Evolutionary conservation across 2,113 vertebrate species (phyloP).

Genomic region (Poeciliopsis prolifica): DNA sequence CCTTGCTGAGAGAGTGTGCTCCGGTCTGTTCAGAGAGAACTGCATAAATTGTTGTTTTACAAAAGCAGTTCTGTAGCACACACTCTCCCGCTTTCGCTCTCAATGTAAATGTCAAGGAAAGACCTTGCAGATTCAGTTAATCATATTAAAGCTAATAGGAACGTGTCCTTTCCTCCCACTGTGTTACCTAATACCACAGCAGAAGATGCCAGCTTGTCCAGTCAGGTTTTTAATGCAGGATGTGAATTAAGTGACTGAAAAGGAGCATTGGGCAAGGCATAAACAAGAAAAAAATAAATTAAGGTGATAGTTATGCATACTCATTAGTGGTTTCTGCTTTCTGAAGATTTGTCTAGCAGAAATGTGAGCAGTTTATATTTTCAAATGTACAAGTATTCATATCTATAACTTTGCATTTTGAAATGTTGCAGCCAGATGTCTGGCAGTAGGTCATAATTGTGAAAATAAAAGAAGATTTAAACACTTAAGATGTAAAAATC

Average conservation of each 20-base stretch:
- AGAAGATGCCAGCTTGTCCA: conserved; percentile 41
- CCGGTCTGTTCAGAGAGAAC: background rate
- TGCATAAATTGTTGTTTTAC: background rate
- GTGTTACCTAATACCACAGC: conserved; percentile 48
- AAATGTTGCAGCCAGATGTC: background rate
- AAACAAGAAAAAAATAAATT: background rate
- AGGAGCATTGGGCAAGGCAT: too few species aligned
- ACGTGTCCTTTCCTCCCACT: conserved; percentile 8
- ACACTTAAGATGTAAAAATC: background rate
- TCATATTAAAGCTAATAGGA: conserved; percentile 43
- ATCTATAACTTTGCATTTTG: background rate
- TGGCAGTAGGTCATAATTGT: background rate
- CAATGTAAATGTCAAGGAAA: conserved; percentile 58
- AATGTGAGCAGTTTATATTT: background rate
- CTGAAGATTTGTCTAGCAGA: background rate
- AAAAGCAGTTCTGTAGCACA: background rate
- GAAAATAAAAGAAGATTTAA: background rate
- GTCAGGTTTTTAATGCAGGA: conserved; percentile 11
- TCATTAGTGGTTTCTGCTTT: background rate
- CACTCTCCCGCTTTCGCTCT: conserved; percentile 1
- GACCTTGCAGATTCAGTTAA: conserved; percentile 28
- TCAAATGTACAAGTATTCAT: background rate
- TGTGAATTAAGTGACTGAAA: background rate
- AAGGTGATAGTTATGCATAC: background rate
- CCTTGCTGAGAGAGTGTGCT: background rate